These are phyloP conservation scores for Apamea monoglypha DNA, from an alignment of 2,888 invertebrate genomes.

Conservation along the genomic window DNA sequence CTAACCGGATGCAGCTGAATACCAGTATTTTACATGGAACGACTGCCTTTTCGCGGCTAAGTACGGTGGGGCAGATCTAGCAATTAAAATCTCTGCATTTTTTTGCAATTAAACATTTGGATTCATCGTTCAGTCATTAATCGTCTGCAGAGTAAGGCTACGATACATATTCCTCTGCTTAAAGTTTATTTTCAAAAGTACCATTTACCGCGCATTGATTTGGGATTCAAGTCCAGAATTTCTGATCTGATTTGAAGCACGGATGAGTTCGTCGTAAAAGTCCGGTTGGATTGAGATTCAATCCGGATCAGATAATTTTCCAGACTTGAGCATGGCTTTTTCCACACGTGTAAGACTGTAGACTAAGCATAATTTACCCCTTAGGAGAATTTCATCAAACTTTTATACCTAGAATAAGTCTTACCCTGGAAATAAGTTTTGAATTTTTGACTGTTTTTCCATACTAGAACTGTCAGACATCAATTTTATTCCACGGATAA, in stretches of 20 bases:
- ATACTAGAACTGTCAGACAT: too few species aligned
- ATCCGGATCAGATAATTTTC: slow-evolving; percentile 18
- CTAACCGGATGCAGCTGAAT: neutral
- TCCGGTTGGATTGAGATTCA: slow-evolving; percentile 18
- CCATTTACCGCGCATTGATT: slow-evolving; percentile 7
- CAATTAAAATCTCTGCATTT: neutral
- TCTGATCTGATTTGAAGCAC: slow-evolving; percentile 24
- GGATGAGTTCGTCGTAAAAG: slow-evolving; percentile 16
- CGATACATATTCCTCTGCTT: neutral
- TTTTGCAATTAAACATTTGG: neutral
- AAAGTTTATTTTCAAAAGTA: neutral
- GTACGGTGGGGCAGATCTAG: neutral
- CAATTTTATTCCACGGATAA: neutral
- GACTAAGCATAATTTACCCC: neutral
- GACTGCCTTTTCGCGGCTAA: neutral
- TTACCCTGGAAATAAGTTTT: neutral
- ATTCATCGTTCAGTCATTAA: neutral
- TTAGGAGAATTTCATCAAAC: neutral
- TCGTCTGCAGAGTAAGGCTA: neutral
- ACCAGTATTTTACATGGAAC: neutral
- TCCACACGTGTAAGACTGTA: neutral
- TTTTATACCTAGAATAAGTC: neutral
- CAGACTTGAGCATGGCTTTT: slow-evolving; percentile 7
- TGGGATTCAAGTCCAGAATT: neutral
- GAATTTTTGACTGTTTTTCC: neutral